These are phyloP conservation scores for Cotesia glomerata DNA, from an alignment of 1,140 invertebrate species.

Conservation along the genomic window DNA sequence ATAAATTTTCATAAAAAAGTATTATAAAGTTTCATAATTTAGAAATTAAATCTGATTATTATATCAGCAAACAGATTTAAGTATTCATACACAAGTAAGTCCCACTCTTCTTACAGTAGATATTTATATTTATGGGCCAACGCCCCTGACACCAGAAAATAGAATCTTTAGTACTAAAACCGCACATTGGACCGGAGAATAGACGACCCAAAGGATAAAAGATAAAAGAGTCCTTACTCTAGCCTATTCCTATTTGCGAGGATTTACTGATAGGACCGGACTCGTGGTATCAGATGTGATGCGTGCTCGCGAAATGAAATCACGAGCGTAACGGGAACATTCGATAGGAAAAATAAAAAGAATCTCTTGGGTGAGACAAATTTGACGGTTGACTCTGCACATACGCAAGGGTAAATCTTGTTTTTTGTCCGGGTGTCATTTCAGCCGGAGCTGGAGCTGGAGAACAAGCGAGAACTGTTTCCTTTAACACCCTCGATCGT, in stretches of 20 bases:
- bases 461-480: background rate
- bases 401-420: background rate
- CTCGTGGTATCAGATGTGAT: slow-evolving; percentile 31
- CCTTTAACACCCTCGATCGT: slow-evolving; percentile 17
- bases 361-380: slow-evolving; percentile 25
- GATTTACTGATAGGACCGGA: slow-evolving; percentile 7
- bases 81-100: too few species aligned
- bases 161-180: background rate
- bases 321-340: slow-evolving; percentile 43
- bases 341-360: slow-evolving; percentile 38
- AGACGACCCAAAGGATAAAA: too few species aligned
- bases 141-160: background rate
- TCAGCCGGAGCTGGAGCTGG: background rate
- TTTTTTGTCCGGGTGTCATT: slow-evolving; percentile 25
- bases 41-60: too few species aligned
- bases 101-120: background rate
- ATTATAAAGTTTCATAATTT: too few species aligned
- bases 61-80: too few species aligned
- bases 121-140: background rate
- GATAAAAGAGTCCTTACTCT: background rate
- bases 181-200: too few species aligned
- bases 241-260: background rate
- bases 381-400: slow-evolving; percentile 22
- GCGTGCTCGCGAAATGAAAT: slow-evolving; percentile 45
- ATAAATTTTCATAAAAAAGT: too few species aligned